Percentiles rank a stretch among this genome's conserved stretches.
Evolutionary conservation across 92 coral and sea anemone species (phyloP).

Genomic region (Palythoa grandiflora): DNA sequence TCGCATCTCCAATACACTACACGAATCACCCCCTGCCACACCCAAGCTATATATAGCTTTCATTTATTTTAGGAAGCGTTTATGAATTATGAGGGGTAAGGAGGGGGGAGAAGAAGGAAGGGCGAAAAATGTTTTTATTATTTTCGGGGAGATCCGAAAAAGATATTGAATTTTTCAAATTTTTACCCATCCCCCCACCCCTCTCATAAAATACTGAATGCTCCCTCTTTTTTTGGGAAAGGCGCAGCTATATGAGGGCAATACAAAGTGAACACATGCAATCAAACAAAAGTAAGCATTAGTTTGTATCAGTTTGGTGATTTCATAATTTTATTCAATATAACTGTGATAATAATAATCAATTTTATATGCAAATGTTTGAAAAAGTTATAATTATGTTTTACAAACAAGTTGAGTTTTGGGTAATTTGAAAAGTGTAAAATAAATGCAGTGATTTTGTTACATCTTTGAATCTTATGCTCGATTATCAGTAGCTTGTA

Average conservation of each 20-base stretch:
- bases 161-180: slow-evolving; percentile 27
- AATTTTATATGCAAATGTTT: slow-evolving; percentile 9
- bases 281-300: slow-evolving; percentile 28
- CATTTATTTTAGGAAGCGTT: slow-evolving; percentile 23
- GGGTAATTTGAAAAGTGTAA: slow-evolving; percentile 20
- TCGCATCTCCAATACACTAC: slow-evolving; percentile 21
- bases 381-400: slow-evolving; percentile 3
- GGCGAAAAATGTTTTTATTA: too few species aligned
- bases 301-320: slow-evolving; percentile 8
- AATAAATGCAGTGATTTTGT: too few species aligned
- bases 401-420: slow-evolving; percentile 10
- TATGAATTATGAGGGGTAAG: slow-evolving; percentile 26
- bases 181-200: slow-evolving; percentile 9
- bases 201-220: slow-evolving; percentile 23
- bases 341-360: slow-evolving; percentile 18
- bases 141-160: slow-evolving; percentile 11
- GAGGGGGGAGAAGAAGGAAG: slow-evolving; percentile 15
- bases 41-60: not conserved
- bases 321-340: slow-evolving; percentile 30
- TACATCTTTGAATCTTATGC: too few species aligned
- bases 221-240: slow-evolving; percentile 6
- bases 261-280: slow-evolving; percentile 23
- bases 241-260: not conserved
- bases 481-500: too few species aligned
- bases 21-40: slow-evolving; percentile 28